Base-by-base conservation (phyloP, 2,888 invertebrate genomes). In the Sabatieria punctata region DNA sequence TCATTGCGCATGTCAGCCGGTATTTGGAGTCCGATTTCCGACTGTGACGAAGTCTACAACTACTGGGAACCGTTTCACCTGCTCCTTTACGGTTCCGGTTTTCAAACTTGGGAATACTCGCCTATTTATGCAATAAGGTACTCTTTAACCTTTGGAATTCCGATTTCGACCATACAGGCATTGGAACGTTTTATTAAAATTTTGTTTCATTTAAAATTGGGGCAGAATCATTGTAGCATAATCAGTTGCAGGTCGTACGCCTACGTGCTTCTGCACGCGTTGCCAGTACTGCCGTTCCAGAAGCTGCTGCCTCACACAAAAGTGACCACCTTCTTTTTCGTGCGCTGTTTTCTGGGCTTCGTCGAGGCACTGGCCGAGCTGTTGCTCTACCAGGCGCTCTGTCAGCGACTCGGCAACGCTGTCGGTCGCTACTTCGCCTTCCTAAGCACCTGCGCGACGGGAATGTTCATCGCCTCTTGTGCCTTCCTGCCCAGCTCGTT, bases 41-140 rank as follows among this genome's bases (percentile, higher is more conserved):
- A 99, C 68, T 99, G 97, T 66, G 97, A 99, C 74, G 97, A 99
- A 69, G 91, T 91, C 0, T 99, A 77, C 66, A 99, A 99, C 68
- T 99, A 93, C 68, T 99, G 95, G 95, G 97, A 99, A 68, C 95
- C 97, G 1, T 73, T 76, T 46, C 79, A 81, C 60, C 77, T 73
- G 71, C 61, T 80, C 71, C 77, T 95, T 43, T 89, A 86, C 65
- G 88, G 86, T 8, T 78, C 75, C 63, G 97, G 97, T 4, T 77
- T 95, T 51, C 95, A 99, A 72, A 97, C 97, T 26, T 99, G 97
- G 97, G 97, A 99, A 68, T 99, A 99, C 68, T 89, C 91, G 62
- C 93, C 97, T 0, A 73, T 76, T 50, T 95, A 79, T 68, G 91
- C 89, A 0, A 76, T 99, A 41, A 75, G 97, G 38, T 61, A n/a